Evolutionary conservation across 2,888 invertebrate genomes (phyloP).

Genomic region (Metacarcinus magister): DNA sequence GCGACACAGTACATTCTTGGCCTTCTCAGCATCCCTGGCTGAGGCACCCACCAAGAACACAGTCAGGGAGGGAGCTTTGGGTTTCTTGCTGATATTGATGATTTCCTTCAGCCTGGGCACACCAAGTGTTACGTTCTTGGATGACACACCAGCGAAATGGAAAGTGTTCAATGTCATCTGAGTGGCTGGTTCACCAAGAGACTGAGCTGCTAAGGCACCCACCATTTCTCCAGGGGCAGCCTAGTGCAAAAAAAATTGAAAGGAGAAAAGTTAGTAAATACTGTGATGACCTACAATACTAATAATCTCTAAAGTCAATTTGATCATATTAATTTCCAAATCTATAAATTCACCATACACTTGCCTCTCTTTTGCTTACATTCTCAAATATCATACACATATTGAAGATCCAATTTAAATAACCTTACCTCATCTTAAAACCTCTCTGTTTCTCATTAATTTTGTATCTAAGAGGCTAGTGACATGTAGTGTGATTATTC

Average conservation of each 20-base stretch:
- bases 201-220: constrained; percentile 99
- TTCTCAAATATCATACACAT: not conserved
- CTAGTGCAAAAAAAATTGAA: constrained; percentile 83
- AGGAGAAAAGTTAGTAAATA: constrained; percentile 1
- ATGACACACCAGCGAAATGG: constrained; percentile 99
- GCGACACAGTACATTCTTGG: constrained; percentile 98
- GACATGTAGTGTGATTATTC: not conserved
- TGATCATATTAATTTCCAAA: not conserved
- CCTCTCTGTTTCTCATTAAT: not conserved
- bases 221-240: constrained; percentile 98
- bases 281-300: not conserved
- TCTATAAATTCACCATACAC: not conserved
- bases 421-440: not conserved
- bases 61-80: constrained; percentile 99
- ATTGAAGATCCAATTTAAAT: not conserved
- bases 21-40: constrained; percentile 99
- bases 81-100: constrained; percentile 99
- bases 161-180: constrained; percentile 99
- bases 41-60: constrained; percentile 99
- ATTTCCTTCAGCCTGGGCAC: constrained; percentile 91
- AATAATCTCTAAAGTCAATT: not conserved
- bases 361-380: not conserved
- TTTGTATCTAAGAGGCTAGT: not conserved
- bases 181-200: constrained; percentile 99
- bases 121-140: constrained; percentile 99